A percentile compares a stretch with the other conserved stretches of the same genome.
Evolutionary conservation across 2,113 vertebrate species (phyloP).

Genomic region (Oreochromis niloticus): DNA sequence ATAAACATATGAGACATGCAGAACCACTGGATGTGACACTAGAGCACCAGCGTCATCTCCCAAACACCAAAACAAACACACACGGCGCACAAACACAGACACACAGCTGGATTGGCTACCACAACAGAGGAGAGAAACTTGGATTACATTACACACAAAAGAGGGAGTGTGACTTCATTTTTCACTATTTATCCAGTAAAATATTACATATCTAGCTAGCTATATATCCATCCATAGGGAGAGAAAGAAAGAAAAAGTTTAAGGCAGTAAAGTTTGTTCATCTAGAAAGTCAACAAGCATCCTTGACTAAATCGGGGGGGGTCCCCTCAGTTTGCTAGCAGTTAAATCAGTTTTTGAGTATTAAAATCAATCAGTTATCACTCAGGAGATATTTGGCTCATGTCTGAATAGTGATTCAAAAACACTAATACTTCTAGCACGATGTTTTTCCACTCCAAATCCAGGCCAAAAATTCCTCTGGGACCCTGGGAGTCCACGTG

Average conservation of each 20-base stretch:
- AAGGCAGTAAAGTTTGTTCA: neutral
- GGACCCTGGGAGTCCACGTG: neutral
- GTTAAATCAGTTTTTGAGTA: neutral
- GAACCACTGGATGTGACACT: neutral
- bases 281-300: neutral
- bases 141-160: neutral
- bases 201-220: neutral
- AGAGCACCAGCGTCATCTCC: neutral
- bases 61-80: neutral
- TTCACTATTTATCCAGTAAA: neutral
- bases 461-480: constrained; percentile 8
- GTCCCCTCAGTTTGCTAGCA: neutral
- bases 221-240: neutral
- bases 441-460: constrained; percentile 28
- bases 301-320: neutral
- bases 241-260: neutral
- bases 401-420: neutral
- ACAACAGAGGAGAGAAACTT: neutral
- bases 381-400: neutral
- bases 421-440: neutral
- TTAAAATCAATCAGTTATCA: neutral
- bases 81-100: neutral
- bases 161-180: neutral
- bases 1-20: neutral
- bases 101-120: neutral